Percentiles rank a stretch among this genome's conserved stretches.
phyloP scores from a whole-genome alignment of 2,113 vertebrate genomes.

The Psilopsiagon aurifrons region DNA sequence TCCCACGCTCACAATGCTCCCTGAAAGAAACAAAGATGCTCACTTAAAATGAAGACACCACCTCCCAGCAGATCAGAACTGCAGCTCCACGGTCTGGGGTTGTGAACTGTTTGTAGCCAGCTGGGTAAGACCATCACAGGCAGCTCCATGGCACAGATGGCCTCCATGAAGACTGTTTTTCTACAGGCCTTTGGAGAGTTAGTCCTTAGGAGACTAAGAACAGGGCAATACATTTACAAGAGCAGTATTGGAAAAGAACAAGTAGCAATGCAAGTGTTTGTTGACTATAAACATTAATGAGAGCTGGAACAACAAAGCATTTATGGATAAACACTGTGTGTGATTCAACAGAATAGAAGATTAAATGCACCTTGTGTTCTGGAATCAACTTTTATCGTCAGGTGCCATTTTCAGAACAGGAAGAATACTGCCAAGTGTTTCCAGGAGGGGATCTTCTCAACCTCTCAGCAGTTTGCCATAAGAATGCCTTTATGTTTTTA shows the following conservation, averaged over 20 bases:
- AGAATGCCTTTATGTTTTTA: background rate
- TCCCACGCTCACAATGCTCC: slow-evolving; percentile 96
- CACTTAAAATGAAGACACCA: background rate
- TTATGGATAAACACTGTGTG: background rate
- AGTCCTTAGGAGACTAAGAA: background rate
- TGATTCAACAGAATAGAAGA: background rate
- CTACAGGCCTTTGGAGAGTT: background rate
- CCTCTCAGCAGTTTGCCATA: background rate
- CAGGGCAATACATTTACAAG: background rate
- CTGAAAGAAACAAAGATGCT: slow-evolving; percentile 68
- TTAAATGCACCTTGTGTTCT: background rate
- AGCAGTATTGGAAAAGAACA: background rate
- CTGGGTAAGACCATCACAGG: background rate
- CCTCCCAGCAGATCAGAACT: background rate
- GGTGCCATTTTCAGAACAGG: background rate
- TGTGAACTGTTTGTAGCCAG: background rate
- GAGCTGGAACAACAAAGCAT: background rate
- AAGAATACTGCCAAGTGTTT: background rate
- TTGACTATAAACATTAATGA: background rate
- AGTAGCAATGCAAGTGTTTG: background rate
- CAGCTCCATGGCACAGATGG: background rate
- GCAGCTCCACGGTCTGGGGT: background rate
- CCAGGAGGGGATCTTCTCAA: background rate
- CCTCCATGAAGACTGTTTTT: background rate
- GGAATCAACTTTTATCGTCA: background rate